Evolutionary conservation across 2,888 invertebrate species (phyloP), one percentile per base, ranked within the genome.

Genomic region (Andricus curvator): DNA sequence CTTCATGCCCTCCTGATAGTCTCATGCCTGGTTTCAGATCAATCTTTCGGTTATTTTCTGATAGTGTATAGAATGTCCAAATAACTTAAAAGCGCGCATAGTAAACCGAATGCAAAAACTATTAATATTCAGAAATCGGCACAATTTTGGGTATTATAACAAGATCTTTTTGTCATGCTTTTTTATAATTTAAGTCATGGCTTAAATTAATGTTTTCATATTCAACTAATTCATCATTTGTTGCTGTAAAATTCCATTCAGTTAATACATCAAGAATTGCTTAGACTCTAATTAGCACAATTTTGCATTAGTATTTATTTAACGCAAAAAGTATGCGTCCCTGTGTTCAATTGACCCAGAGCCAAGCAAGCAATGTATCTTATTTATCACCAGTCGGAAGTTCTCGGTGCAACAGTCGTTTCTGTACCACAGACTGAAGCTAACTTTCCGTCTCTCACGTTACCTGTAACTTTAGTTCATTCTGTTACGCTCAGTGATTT

Each of bases 401-500:
- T 25, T 70, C 51, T 70, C 29, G 29, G 29, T 41, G 33, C n/a
- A 17, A 29, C 17, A 70, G 68, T 25, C 48, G 48, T 70, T 70
- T 51, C 48, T 70, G 68, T 48, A 70, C 68, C 41, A 67, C 8
- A 48, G 17, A 68, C 22, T 44, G 44, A 29, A 70, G 48, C 20
- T 29, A 70, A 70, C 29, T 70, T 68, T 68, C 68, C 25, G n/a
- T 29, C 68, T 70, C 68, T 70, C 68, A 48, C 68, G 25, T 70
- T 70, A 25, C 68, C 17, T 48, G 48, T 48, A 51, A 48, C 68
- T 70, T 70, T 70, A 70, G 48, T 29, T 29, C 29, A 48, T 70
- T 51, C 68, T 70, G 68, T 70, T 70, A 70, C 68, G 29, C 48
- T 70, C 17, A 25, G 68, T 51, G 68, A 48, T 70, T 70, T 70